A percentile compares a stretch with the other conserved stretches of the same genome.
Conservation (phyloP, 1,140 invertebrate species). For the Campoletis sonorensis region DNA sequence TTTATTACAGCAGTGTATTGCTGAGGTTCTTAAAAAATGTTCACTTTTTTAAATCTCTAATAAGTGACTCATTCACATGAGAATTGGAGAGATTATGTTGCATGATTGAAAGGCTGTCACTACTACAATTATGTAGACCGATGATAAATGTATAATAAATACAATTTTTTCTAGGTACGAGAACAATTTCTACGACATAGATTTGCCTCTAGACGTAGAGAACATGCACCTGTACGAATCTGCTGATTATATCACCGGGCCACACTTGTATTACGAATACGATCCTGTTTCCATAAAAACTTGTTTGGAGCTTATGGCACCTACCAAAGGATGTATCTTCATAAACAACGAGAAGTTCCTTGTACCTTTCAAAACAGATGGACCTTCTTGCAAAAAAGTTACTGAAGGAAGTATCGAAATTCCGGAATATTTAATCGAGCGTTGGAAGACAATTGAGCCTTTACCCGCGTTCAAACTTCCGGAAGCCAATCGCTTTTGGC, state of each 20-base stretch:
- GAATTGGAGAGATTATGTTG: too few species aligned
- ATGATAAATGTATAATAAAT: too few species aligned
- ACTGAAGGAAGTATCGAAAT: conserved; percentile 80
- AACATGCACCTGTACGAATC: conserved; percentile 88
- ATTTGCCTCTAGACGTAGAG: too few species aligned
- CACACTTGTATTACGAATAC: conserved; percentile 86
- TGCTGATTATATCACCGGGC: conserved; percentile 87
- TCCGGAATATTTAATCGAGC: conserved; percentile 77
- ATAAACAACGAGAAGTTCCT: conserved; percentile 79
- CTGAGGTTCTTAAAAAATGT: too few species aligned
- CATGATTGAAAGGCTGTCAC: too few species aligned
- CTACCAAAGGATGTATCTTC: conserved; percentile 86
- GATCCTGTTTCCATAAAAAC: conserved; percentile 83
- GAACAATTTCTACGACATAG: too few species aligned
- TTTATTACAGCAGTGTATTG: too few species aligned
- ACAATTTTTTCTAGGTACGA: too few species aligned
- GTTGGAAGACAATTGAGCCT: conserved; percentile 79
- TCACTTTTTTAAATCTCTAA: too few species aligned
- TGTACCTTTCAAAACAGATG: too few species aligned
- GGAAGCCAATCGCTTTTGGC: conserved; percentile 88
- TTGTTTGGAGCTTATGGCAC: conserved; percentile 81
- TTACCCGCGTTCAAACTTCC: conserved; percentile 83
- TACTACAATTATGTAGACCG: too few species aligned
- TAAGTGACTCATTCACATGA: too few species aligned
- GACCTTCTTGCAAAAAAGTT: conserved; percentile 63